These are phyloP conservation scores for Pterobdella sp. DNA, from an alignment of 2,888 invertebrate genomes.

Conservation along the genomic window DNA sequence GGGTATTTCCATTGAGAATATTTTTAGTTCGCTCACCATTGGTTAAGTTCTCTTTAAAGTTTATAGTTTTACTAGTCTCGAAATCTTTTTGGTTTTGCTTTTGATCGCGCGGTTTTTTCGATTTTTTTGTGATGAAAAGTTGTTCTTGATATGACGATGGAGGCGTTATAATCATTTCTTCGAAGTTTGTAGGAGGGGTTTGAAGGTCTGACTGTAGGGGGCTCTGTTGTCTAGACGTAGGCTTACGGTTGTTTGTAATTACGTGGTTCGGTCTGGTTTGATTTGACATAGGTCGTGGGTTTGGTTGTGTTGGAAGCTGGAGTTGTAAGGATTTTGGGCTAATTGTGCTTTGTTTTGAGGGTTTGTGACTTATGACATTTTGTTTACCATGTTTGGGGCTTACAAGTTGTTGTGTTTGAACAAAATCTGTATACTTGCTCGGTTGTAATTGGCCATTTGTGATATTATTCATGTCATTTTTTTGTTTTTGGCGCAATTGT, in stretches of 20 bases:
- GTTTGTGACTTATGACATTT: neutral
- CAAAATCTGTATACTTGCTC: neutral
- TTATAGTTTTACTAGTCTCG: too few species aligned
- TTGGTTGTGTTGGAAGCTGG: neutral
- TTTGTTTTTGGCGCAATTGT: neutral
- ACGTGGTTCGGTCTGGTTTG: neutral
- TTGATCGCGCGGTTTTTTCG: neutral
- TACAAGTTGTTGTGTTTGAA: neutral
- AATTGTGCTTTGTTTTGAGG: neutral
- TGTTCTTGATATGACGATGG: neutral
- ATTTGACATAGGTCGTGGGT: neutral
- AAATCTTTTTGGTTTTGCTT: neutral
- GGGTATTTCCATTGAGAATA: neutral
- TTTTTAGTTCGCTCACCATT: neutral
- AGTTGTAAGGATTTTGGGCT: neutral
- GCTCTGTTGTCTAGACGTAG: too few species aligned
- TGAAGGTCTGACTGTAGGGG: too few species aligned
- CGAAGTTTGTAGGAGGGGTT: neutral
- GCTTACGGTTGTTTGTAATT: too few species aligned
- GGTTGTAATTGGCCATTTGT: neutral
- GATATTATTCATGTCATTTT: neutral
- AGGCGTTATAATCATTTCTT: neutral
- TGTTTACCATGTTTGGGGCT: neutral
- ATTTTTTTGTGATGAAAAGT: neutral
- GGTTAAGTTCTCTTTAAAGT: too few species aligned